Evolutionary conservation across 53 echinoderm and acorn worm genomes (phyloP).

Genomic region (Zoroaster sp.): DNA sequence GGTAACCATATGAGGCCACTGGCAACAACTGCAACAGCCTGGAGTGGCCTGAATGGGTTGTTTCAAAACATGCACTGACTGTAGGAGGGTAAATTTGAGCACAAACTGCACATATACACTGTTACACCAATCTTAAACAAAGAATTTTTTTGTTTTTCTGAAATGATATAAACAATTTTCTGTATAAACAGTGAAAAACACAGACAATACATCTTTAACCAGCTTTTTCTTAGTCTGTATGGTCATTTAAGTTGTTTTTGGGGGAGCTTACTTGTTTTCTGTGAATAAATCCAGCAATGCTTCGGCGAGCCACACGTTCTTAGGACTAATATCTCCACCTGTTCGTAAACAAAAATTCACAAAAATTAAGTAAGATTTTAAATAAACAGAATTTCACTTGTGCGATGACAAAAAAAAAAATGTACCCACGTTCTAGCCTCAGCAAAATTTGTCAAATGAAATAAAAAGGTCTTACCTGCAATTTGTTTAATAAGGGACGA

Average conservation of each 20-base stretch:
- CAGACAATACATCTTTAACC: neutral
- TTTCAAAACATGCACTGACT: no score
- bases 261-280: slow-evolving; percentile 79
- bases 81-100: no score
- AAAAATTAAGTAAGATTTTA: neutral
- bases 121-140: no score
- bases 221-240: neutral
- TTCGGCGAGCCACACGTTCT: slow-evolving; percentile 92
- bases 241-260: neutral
- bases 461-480: slow-evolving; percentile 67
- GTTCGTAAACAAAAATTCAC: neutral
- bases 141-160: no score
- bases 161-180: no score
- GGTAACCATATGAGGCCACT: no score
- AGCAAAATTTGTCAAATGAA: neutral
- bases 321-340: slow-evolving; percentile 91
- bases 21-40: no score
- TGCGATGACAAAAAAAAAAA: no score
- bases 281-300: slow-evolving; percentile 84
- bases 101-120: no score
- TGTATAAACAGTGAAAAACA: neutral
- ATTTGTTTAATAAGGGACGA: slow-evolving; percentile 88
- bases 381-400: neutral
- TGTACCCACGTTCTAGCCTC: neutral
- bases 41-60: no score